Evolutionary conservation across 2,113 vertebrate species (phyloP).

Genomic region (Pomatorhinus ruficollis): DNA sequence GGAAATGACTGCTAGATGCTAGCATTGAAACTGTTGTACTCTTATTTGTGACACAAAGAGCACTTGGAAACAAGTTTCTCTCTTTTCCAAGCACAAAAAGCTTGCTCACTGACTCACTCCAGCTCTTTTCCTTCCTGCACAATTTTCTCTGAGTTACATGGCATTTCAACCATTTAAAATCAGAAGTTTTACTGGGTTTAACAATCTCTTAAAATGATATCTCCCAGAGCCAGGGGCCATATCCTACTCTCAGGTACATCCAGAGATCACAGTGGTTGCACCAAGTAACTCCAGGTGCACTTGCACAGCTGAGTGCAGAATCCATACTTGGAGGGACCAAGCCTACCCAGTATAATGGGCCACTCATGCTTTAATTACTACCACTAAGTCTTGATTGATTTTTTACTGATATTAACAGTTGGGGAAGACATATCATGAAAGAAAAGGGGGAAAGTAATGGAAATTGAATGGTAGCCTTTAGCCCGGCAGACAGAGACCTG

Average conservation of each 20-base stretch:
- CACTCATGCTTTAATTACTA: background rate
- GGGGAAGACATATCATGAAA: background rate
- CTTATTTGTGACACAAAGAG: background rate
- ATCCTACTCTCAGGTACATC: background rate
- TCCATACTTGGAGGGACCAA: background rate
- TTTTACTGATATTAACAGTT: background rate
- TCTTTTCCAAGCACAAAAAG: background rate
- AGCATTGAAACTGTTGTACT: background rate
- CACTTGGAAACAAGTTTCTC: background rate
- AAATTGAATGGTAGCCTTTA: background rate
- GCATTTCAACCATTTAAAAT: background rate
- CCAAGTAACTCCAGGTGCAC: background rate
- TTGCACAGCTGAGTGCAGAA: background rate
- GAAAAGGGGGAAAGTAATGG: background rate
- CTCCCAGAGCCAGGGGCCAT: background rate
- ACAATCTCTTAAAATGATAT: background rate
- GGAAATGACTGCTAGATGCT: background rate
- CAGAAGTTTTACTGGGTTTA: background rate
- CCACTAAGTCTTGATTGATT: background rate
- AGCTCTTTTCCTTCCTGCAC: background rate
- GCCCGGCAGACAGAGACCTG: background rate
- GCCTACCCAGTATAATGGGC: background rate
- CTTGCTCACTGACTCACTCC: background rate
- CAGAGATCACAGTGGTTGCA: background rate
- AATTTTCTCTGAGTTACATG: background rate